Evolutionary conservation across 2,113 vertebrate species (phyloP).

Genomic region (Lanius ludovicianus): DNA sequence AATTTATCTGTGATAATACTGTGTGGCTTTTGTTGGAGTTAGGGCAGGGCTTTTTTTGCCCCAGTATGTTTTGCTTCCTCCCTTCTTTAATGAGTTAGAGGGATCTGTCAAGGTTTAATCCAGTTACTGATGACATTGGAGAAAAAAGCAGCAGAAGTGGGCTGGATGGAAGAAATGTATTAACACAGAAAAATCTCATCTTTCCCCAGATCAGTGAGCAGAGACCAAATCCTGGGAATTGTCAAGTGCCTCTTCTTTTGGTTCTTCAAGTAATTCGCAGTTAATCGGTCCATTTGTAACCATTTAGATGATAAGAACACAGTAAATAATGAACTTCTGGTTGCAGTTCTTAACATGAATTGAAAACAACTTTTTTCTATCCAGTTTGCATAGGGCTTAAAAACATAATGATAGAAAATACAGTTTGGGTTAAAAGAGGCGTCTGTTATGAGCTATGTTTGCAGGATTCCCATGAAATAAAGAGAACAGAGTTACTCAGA

Average conservation of each 20-base stretch:
- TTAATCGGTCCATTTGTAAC: background rate
- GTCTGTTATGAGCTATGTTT: background rate
- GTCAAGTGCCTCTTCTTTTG: background rate
- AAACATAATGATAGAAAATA: background rate
- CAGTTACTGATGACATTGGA: slow-evolving; percentile 1
- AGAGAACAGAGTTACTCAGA: background rate
- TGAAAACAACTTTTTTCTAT: background rate
- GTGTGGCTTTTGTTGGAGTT: background rate
- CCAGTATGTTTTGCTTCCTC: background rate
- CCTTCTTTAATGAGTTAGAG: background rate
- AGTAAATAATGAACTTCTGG: background rate
- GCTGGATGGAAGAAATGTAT: background rate
- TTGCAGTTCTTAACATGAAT: background rate
- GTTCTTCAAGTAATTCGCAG: background rate
- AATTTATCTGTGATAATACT: background rate
- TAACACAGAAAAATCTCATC: background rate
- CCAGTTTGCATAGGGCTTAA: background rate
- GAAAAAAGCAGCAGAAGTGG: background rate
- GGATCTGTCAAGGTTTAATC: slow-evolving; percentile 7
- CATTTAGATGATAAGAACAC: background rate
- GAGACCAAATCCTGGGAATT: background rate
- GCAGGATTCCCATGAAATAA: background rate
- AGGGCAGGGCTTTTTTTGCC: background rate
- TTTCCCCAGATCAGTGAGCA: background rate
- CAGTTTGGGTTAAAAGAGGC: background rate